These are phyloP conservation scores for Phrynosoma platyrhinos DNA, from an alignment of 2,113 vertebrate species.

Conservation along the genomic window DNA sequence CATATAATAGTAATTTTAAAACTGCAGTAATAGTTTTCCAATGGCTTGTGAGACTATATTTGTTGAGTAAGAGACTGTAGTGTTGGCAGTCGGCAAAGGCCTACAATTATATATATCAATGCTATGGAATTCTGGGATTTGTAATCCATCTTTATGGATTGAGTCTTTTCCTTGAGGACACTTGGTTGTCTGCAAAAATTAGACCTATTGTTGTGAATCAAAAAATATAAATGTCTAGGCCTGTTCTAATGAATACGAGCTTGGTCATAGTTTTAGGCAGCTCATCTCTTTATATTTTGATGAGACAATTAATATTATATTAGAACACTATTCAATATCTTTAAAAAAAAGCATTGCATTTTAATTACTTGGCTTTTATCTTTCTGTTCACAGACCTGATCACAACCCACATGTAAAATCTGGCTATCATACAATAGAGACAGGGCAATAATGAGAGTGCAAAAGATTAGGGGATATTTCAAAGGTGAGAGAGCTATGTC, in stretches of 20 bases:
- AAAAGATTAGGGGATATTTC: conserved; percentile 59
- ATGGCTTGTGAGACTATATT: too few species aligned
- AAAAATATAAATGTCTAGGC: too few species aligned
- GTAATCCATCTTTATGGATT: background rate
- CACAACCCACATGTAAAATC: conserved; percentile 22
- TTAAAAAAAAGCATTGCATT: background rate
- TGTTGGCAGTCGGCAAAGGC: too few species aligned
- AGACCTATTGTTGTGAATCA: background rate
- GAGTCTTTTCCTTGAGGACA: background rate
- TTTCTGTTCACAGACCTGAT: background rate
- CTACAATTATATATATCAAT: too few species aligned
- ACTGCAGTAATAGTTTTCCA: too few species aligned
- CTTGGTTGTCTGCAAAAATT: background rate
- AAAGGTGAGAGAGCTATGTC: conserved; percentile 58
- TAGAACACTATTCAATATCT: conserved; percentile 24
- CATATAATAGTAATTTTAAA: too few species aligned
- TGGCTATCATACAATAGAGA: conserved; percentile 20
- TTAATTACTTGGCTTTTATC: background rate
- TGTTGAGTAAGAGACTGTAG: too few species aligned
- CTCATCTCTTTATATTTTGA: conserved; percentile 10
- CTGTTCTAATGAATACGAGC: background rate
- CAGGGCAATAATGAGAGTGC: conserved; percentile 50
- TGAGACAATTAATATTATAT: background rate
- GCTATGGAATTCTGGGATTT: too few species aligned
- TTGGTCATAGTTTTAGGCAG: conserved; percentile 15